These are phyloP conservation scores for Cryptotis parvus DNA, from an alignment of 2,113 vertebrate genomes.

Conservation along the genomic window DNA sequence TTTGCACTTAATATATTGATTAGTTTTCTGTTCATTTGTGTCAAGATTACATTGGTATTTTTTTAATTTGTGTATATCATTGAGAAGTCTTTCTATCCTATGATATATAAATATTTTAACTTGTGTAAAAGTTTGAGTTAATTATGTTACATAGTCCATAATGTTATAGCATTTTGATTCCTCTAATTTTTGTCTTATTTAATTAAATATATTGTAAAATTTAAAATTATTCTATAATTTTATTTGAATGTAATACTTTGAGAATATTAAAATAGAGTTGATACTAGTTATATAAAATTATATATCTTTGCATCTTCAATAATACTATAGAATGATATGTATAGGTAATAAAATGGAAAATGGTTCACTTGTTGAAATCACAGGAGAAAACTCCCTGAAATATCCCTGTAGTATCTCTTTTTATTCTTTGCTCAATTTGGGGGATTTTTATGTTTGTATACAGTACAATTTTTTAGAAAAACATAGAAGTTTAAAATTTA, in stretches of 20 bases:
- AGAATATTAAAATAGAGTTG: not conserved
- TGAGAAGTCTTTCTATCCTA: not conserved
- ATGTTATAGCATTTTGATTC: not conserved
- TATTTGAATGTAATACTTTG: not conserved
- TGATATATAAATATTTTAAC: not conserved
- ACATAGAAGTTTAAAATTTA: too few relatives aligned
- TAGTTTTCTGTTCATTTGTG: not conserved
- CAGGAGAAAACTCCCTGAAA: not conserved
- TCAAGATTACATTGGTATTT: not conserved
- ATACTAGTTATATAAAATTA: conserved; percentile 29
- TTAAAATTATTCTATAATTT: not conserved
- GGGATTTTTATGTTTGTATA: not conserved
- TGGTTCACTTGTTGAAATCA: not conserved
- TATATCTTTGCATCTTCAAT: not conserved
- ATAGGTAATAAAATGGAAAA: not conserved
- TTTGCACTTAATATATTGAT: not conserved
- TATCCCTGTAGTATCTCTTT: not conserved
- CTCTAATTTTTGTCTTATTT: not conserved
- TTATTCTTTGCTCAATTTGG: not conserved
- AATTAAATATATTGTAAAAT: conserved; percentile 47
- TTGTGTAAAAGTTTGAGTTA: conserved; percentile 1
- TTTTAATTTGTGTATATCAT: not conserved
- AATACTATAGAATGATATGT: not conserved
- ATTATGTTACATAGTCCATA: not conserved
- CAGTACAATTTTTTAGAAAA: conserved; percentile 15